Evolutionary conservation across 2,888 invertebrate species (phyloP), one percentile per base, ranked within the genome.

Genomic region (Tuberolachnus salignus): DNA sequence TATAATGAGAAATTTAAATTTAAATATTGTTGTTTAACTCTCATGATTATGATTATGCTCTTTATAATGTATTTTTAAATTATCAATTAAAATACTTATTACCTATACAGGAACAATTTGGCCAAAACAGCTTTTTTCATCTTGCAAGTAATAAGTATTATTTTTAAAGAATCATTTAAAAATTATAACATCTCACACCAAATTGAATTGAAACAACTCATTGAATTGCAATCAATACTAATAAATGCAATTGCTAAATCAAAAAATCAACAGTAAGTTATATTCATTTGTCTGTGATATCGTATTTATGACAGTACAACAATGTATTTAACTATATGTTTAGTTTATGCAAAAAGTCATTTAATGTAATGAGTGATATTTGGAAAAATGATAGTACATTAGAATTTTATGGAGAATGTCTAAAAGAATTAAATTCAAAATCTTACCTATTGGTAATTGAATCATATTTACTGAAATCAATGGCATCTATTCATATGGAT

Each of bases 381-480:
- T 78, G 78, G 78, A 51, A 34, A 42, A 21, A 14, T 78, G 69
- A 69, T 34, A 14, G 8, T 49, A 26, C 69, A 61, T 67, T 78
- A 51, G 51, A 78, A 42, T 78, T 69, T 78, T 78, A 69, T 57
- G 78, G 69, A 59, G 78, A 78, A 69, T 67, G 9, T 59, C 69
- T 78, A 59, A 67, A 78, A 69, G 23, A 59, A 34, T 14, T 42
- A 11, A 23, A 42, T 61, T 69, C 78, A 61, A 78, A 69, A 42
- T 49, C 78, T 59, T 78, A 78, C 21, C 49, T 78, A 59, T 23
- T 78, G 19, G 78, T 78, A 1, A 78, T 78, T 61, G 69, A 78
- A 51, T 78, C 78, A 57, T 78, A 78, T 78, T 49, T 78, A 59
- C 34, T 78, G n/a, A 78, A 69, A 61, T 69, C 78, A 59, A 78